A percentile compares a stretch with the other conserved stretches of the same genome.
phyloP scores from a whole-genome alignment of 2,113 vertebrate genomes.

The Leptosomus discolor region DNA sequence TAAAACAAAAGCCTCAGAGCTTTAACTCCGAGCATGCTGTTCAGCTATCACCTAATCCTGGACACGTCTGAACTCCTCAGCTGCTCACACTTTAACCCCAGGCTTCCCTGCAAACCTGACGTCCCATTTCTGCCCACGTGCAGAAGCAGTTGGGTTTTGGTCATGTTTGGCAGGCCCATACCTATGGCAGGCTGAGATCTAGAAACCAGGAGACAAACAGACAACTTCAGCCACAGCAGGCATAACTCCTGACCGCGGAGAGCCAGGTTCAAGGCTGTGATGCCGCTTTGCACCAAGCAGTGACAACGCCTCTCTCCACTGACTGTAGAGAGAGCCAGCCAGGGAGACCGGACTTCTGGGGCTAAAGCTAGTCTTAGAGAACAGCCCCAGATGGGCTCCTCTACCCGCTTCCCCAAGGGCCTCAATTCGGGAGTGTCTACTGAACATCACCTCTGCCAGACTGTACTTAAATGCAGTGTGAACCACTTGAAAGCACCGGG shows the following conservation, averaged over 20 bases:
- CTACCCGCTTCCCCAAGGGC: neutral
- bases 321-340: neutral
- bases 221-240: neutral
- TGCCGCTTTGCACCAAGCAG: neutral
- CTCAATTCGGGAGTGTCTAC: neutral
- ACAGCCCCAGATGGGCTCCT: neutral
- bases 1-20: neutral
- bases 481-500: neutral
- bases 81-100: neutral
- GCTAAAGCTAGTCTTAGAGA: neutral
- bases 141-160: neutral
- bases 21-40: neutral
- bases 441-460: neutral
- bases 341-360: neutral
- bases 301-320: neutral
- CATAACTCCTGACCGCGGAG: accelerated
- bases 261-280: neutral
- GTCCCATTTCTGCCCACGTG: neutral
- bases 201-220: neutral
- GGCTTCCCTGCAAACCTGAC: neutral
- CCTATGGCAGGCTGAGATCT: neutral
- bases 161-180: neutral
- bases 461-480: neutral
- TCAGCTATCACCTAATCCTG: neutral
- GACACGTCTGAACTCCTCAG: neutral